Conservation (phyloP, 2,888 invertebrate species). For the Ischnura elegans region DNA sequence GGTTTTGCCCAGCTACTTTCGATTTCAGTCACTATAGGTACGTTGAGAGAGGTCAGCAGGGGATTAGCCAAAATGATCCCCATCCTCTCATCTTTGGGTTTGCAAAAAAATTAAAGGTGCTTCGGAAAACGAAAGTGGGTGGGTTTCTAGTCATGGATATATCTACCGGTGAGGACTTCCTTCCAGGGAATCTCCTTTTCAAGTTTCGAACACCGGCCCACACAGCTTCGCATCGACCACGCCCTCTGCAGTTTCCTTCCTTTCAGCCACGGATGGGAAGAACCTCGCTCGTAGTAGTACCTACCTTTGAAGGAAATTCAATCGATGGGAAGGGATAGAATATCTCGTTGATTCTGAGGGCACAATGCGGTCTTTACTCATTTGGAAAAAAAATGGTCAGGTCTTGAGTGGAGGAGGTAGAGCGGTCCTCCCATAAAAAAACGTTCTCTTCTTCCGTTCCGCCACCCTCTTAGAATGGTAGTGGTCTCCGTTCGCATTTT, state of each 20-base stretch:
- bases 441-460: background rate
- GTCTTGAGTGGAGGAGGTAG: background rate
- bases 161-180: conserved; percentile 60
- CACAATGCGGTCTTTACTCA: background rate
- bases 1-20: no score
- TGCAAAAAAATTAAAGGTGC: background rate
- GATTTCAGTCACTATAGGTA: no score
- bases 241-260: background rate
- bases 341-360: background rate
- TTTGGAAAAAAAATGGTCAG: background rate
- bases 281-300: background rate
- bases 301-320: background rate
- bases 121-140: conserved; percentile 3
- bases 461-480: background rate
- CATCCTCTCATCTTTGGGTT: background rate
- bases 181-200: conserved; percentile 6
- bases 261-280: background rate
- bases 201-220: background rate
- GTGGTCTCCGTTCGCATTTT: background rate
- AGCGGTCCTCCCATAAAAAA: background rate
- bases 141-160: background rate
- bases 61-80: background rate
- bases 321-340: conserved; percentile 15
- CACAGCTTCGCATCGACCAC: background rate
- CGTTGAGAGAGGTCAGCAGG: background rate